phyloP scores from a whole-genome alignment of 2,113 vertebrate species.

The Rhipidura dahli region DNA sequence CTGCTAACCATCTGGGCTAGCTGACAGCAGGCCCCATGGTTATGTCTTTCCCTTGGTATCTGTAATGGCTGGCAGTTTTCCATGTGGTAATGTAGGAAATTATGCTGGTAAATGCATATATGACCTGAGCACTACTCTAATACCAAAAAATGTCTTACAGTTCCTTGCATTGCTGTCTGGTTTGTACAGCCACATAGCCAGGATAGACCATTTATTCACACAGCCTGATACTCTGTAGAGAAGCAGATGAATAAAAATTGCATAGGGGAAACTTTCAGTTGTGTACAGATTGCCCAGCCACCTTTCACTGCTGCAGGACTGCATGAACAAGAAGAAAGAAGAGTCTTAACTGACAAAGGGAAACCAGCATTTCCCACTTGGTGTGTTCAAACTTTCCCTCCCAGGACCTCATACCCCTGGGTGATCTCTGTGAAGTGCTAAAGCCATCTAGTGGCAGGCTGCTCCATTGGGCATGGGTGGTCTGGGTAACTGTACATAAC shows the following conservation, averaged over 20 bases:
- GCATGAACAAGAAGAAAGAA: neutral
- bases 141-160: neutral
- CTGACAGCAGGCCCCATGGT: neutral
- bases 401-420: rapidly evolving
- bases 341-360: neutral
- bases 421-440: neutral
- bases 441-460: neutral
- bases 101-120: neutral
- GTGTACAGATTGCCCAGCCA: neutral
- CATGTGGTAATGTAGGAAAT: neutral
- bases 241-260: neutral
- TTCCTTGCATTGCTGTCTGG: neutral
- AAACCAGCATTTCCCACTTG: neutral
- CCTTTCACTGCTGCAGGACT: rapidly evolving
- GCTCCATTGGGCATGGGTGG: neutral
- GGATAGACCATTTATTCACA: neutral
- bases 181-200: neutral
- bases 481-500: neutral
- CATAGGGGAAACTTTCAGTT: rapidly evolving
- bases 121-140: neutral
- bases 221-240: neutral
- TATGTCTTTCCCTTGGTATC: neutral
- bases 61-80: neutral
- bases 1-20: neutral
- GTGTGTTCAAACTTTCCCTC: too few species aligned